Conservation (phyloP, 1,140 invertebrate genomes). For the Agrypnia vestita region DNA sequence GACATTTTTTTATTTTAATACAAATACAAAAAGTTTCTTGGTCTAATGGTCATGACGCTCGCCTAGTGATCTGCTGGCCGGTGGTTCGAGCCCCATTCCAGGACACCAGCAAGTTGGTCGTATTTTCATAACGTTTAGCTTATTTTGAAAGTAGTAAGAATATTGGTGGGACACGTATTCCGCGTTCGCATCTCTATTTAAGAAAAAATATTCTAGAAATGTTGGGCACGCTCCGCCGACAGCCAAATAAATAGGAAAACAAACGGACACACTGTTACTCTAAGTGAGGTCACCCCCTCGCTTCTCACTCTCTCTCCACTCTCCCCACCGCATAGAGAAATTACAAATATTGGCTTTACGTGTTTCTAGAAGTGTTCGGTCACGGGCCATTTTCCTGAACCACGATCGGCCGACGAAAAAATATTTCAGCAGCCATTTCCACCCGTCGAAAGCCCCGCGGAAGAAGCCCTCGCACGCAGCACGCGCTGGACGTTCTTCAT, state of each 20-base stretch:
- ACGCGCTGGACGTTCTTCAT: background rate
- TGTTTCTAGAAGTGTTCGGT: constrained; percentile 58
- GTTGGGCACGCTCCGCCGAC: background rate
- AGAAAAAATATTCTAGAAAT: background rate
- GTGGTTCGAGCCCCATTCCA: too few relatives aligned
- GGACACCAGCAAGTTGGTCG: too few relatives aligned
- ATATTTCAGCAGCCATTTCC: background rate
- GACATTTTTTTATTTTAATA: too few relatives aligned
- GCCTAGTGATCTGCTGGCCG: too few relatives aligned
- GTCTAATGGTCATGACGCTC: too few relatives aligned
- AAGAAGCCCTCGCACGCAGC: background rate
- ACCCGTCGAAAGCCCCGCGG: background rate
- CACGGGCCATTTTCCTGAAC: constrained; percentile 56
- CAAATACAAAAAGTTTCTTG: too few relatives aligned
- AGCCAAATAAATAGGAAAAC: constrained; percentile 13
- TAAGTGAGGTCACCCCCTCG: constrained; percentile 25
- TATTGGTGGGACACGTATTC: too few relatives aligned
- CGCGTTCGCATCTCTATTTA: too few relatives aligned
- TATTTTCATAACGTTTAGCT: too few relatives aligned
- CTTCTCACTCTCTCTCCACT: background rate
- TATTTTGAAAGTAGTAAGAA: too few relatives aligned
- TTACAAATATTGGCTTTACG: constrained; percentile 61
- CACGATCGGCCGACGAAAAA: background rate
- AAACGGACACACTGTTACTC: constrained; percentile 10
- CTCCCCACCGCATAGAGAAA: constrained; percentile 34